Base-by-base conservation (phyloP, 2,113 vertebrate species). In the Ursus arctos region DNA sequence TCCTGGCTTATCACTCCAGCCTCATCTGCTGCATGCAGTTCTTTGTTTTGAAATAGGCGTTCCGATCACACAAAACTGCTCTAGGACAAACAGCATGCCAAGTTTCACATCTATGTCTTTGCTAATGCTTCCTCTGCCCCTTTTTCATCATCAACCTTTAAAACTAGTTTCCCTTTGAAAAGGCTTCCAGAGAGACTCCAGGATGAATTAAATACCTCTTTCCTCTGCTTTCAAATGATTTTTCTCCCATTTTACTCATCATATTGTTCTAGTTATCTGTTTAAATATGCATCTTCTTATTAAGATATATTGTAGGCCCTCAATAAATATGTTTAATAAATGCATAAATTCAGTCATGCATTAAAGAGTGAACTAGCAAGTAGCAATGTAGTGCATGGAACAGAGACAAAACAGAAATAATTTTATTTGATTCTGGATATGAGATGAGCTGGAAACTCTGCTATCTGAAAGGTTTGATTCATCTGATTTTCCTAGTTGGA, bases 341-440 rank as follows among this genome's bases (percentile, higher is more conserved):
- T 14, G 0, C 14, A 51, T n/a, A 15, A 49, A 49, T 85, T 72
- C 69, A 63, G 28, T 61, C 74, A 80, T 86, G 31, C 15, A 77
- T 72, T n/a, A 91, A 22, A 63, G n/a, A 51, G 22, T 91, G 51
- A 87, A 63, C 51, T 83, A 53, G 69, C 22, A 55, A 43, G n/a
- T 31, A 65, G 26, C 67, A 81, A 74, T 22, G 49, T 22, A n/a
- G 1, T 76, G 18, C 12, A 11, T 82, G 28, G 51, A 91, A 88
- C 2, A 79, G 12, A 31, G 24, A 82, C 53, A 77, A 13, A 91
- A 61, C 22, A 69, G 40, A 96, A 86, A 76, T 76, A 87, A 51
- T 57, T 96, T 69, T 74, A 91, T 80, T 94, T 95, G 57, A 86
- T 83, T 79, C n/a, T 71, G n/a, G 16, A 36, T 72, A 71, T 71